Evolutionary conservation across 2,888 invertebrate genomes (phyloP).

Genomic region (Oeneis ivallda): DNA sequence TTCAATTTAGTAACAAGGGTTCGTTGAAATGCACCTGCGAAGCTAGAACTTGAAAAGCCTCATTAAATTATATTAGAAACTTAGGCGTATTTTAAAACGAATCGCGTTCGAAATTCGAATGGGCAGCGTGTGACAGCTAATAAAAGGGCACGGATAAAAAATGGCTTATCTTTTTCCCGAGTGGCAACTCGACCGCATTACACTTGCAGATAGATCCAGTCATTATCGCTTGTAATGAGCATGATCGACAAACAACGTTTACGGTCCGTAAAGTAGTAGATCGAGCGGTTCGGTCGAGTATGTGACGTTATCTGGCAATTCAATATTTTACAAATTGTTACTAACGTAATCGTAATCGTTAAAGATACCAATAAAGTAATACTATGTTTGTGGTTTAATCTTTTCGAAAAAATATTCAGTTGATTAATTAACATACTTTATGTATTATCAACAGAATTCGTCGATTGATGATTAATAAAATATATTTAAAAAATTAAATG

Average conservation of each 20-base stretch:
- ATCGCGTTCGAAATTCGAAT: slow-evolving; percentile 20
- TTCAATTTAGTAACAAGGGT: not conserved
- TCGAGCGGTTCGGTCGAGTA: not conserved
- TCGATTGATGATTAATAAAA: too few relatives aligned
- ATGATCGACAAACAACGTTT: slow-evolving; percentile 41
- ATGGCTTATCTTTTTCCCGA: slow-evolving; percentile 30
- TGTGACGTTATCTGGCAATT: not conserved
- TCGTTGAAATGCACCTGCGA: slow-evolving; percentile 9
- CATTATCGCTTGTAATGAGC: slow-evolving; percentile 64
- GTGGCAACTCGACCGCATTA: slow-evolving; percentile 49
- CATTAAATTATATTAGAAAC: slow-evolving; percentile 14
- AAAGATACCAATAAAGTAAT: too few relatives aligned
- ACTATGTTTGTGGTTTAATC: too few relatives aligned
- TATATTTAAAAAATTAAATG: too few relatives aligned
- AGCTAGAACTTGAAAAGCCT: slow-evolving; percentile 4
- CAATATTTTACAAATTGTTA: not conserved
- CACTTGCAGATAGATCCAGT: slow-evolving; percentile 60
- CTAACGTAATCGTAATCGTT: too few relatives aligned
- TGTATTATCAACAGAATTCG: too few relatives aligned
- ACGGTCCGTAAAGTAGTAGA: slow-evolving; percentile 17
- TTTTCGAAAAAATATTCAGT: too few relatives aligned
- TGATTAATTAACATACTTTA: too few relatives aligned
- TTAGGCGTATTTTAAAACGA: slow-evolving; percentile 5
- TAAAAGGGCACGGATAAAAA: slow-evolving; percentile 39
- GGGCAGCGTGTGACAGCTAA: slow-evolving; percentile 32